Evolutionary conservation across 2,888 invertebrate genomes (phyloP).

Genomic region (Ariolimax columbianus): DNA sequence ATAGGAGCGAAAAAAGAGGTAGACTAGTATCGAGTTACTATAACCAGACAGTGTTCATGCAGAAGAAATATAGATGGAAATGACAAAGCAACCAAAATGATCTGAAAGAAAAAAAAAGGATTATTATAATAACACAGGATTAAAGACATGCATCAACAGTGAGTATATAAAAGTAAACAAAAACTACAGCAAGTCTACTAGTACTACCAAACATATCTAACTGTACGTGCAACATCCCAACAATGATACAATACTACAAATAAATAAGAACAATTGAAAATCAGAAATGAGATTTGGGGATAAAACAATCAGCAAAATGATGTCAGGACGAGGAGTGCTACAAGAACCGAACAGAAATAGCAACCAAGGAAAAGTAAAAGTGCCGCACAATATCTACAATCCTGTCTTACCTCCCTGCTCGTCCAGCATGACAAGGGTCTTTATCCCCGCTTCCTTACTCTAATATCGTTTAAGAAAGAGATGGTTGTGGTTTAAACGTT

Average conservation of each 20-base stretch:
- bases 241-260: neutral
- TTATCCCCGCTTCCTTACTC: conserved; percentile 99
- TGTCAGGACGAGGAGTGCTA: neutral
- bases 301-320: neutral
- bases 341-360: neutral
- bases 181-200: neutral
- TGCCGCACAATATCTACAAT: neutral
- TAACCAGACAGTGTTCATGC: no score
- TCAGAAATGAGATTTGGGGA: neutral
- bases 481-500: neutral
- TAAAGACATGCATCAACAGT: neutral
- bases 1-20: no score
- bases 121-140: neutral
- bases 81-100: neutral
- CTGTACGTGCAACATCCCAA: neutral
- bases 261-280: neutral
- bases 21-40: no score
- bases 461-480: conserved; percentile 77
- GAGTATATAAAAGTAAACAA: neutral
- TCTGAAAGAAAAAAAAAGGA: neutral
- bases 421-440: conserved; percentile 99
- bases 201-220: neutral
- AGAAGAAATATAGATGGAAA: neutral
- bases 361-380: neutral
- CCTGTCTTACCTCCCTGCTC: conserved; percentile 99